phyloP scores from a whole-genome alignment of 1,140 invertebrate species.

The Hylyphantes graminicola region DNA sequence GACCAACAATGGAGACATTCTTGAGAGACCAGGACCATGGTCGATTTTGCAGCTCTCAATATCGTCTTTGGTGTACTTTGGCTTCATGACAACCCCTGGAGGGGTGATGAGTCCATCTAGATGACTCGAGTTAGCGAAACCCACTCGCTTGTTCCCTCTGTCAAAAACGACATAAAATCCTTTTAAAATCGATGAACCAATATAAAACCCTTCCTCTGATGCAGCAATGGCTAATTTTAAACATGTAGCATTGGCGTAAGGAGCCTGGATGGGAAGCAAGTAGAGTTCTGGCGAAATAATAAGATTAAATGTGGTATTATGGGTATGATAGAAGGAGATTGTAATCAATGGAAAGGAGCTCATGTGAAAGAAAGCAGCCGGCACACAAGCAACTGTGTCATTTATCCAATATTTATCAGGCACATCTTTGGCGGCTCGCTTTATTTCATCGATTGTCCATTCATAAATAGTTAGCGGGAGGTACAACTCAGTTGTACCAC shows the following conservation, averaged over 20 bases:
- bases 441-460: constrained; percentile 9
- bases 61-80: constrained; percentile 12
- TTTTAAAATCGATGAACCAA: constrained; percentile 55
- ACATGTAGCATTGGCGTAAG: background rate
- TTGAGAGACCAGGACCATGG: background rate
- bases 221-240: constrained; percentile 7
- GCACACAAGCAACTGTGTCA: constrained; percentile 27
- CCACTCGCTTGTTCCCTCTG: constrained; percentile 44
- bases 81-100: background rate
- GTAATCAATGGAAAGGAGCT: constrained; percentile 23
- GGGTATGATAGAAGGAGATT: constrained; percentile 28
- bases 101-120: background rate
- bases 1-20: constrained; percentile 11
- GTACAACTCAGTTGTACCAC: constrained; percentile 32
- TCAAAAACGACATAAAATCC: constrained; percentile 57
- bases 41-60: constrained; percentile 17
- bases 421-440: background rate
- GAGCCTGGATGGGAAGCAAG: constrained; percentile 13
- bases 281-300: constrained; percentile 49
- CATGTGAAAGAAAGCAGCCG: constrained; percentile 10
- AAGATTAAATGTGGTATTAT: constrained; percentile 47
- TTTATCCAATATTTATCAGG: constrained; percentile 41
- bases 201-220: constrained; percentile 22
- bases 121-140: constrained; percentile 53
- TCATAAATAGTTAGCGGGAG: constrained; percentile 16